phyloP scores from a whole-genome alignment of 2,113 vertebrate genomes.

The Cervus canadensis region DNA sequence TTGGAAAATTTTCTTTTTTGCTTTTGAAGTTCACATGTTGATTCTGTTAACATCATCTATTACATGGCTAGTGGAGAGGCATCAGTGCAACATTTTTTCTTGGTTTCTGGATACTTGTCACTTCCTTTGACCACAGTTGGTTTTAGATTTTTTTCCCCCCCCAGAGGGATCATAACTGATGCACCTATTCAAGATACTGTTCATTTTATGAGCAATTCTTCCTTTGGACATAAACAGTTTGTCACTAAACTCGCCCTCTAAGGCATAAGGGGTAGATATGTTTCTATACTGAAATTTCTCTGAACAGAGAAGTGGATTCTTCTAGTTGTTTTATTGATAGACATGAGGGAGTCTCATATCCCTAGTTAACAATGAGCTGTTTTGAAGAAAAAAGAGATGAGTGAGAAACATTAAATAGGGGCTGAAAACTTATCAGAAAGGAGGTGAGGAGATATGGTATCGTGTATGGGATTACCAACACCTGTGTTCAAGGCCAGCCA shows the following conservation, averaged over 20 bases:
- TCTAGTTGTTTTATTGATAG: neutral
- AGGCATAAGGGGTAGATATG: neutral
- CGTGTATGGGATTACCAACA: neutral
- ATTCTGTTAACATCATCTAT: neutral
- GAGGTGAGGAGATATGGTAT: neutral
- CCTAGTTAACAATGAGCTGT: neutral
- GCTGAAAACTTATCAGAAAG: neutral
- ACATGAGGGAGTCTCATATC: neutral
- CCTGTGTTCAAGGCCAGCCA: neutral
- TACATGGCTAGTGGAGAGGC: neutral
- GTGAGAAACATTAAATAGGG: neutral
- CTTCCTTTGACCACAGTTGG: neutral
- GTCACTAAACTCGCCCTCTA: neutral
- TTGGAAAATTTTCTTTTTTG: neutral
- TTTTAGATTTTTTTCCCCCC: neutral
- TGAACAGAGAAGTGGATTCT: neutral
- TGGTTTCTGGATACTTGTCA: neutral
- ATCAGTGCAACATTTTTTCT: neutral
- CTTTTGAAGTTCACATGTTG: slow-evolving; percentile 4
- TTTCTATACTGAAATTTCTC: slow-evolving; percentile 9
- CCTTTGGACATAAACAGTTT: neutral
- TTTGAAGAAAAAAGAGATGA: neutral
- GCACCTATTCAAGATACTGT: neutral
- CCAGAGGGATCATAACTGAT: neutral
- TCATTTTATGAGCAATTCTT: neutral